Conservation (phyloP, 1,140 invertebrate species). For the Leptinotarsa defecta region DNA sequence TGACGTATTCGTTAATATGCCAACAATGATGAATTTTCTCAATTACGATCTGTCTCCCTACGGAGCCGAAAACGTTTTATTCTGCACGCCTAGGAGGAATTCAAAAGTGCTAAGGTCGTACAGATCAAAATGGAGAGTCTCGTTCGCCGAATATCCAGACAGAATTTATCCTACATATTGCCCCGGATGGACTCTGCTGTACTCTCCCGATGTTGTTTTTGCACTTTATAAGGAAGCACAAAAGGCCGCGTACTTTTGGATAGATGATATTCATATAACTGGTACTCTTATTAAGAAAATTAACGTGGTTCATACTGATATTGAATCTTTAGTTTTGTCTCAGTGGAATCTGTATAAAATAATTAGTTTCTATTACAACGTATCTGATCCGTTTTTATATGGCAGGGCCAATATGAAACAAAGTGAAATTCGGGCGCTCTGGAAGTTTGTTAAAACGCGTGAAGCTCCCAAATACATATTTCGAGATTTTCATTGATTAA, state of each 20-base stretch:
- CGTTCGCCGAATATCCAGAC: slow-evolving; percentile 67
- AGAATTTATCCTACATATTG: slow-evolving; percentile 70
- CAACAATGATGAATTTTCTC: slow-evolving; percentile 68
- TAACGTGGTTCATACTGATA: slow-evolving; percentile 62
- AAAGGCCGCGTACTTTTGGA: slow-evolving; percentile 76
- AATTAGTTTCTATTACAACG: slow-evolving; percentile 31
- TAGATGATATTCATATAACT: slow-evolving; percentile 83
- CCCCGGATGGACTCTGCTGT: slow-evolving; percentile 75
- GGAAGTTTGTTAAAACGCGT: slow-evolving; percentile 39
- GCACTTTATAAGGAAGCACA: slow-evolving; percentile 69
- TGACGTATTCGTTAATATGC: slow-evolving; percentile 77
- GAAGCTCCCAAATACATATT: slow-evolving; percentile 31
- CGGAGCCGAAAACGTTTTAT: slow-evolving; percentile 64
- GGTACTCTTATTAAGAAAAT: slow-evolving; percentile 69
- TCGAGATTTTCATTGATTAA: neutral
- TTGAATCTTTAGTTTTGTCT: slow-evolving; percentile 50
- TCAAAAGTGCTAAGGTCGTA: slow-evolving; percentile 65
- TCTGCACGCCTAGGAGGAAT: slow-evolving; percentile 61
- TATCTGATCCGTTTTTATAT: slow-evolving; percentile 42
- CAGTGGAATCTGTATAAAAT: slow-evolving; percentile 24
- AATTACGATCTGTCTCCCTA: slow-evolving; percentile 61
- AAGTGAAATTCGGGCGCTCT: slow-evolving; percentile 41
- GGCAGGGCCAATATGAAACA: slow-evolving; percentile 43
- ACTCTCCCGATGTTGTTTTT: slow-evolving; percentile 72
- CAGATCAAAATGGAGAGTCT: slow-evolving; percentile 80